These are phyloP conservation scores for Drepana arcuata DNA, from an alignment of 1,140 invertebrate species.

Conservation along the genomic window DNA sequence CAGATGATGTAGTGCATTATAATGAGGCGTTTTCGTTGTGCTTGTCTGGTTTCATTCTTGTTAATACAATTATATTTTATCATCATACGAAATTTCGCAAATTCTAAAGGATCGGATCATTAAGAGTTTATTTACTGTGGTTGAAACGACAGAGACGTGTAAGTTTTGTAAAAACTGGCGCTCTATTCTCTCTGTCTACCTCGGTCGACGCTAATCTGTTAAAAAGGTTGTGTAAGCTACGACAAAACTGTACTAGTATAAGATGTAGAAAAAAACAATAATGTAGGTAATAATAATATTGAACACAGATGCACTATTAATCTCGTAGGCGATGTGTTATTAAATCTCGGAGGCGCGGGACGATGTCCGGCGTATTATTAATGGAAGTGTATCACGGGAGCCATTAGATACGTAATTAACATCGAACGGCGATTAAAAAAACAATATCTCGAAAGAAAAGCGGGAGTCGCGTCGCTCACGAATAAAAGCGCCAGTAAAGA, in stretches of 20 bases:
- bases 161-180: no score
- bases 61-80: slow-evolving; percentile 16
- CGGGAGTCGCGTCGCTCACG: slow-evolving; percentile 47
- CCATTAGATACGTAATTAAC: slow-evolving; percentile 69
- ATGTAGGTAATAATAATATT: slow-evolving; percentile 51
- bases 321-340: slow-evolving; percentile 52
- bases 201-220: no score
- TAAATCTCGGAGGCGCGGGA: slow-evolving; percentile 55
- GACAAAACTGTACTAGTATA: no score
- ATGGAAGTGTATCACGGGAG: slow-evolving; percentile 70
- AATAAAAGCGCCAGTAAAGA: slow-evolving; percentile 69
- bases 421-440: slow-evolving; percentile 50
- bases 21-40: slow-evolving; percentile 55
- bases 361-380: slow-evolving; percentile 60
- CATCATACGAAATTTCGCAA: no score
- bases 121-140: no score
- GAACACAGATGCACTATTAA: slow-evolving; percentile 57
- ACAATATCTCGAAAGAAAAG: slow-evolving; percentile 26
- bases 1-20: slow-evolving; percentile 58
- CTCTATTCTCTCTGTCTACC: no score
- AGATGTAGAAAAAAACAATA: no score
- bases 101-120: no score
- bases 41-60: slow-evolving; percentile 36
- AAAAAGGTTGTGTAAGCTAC: no score
- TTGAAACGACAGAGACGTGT: no score